phyloP scores from a whole-genome alignment of 2,113 vertebrate genomes.

The Cyprinodon tularosa region DNA sequence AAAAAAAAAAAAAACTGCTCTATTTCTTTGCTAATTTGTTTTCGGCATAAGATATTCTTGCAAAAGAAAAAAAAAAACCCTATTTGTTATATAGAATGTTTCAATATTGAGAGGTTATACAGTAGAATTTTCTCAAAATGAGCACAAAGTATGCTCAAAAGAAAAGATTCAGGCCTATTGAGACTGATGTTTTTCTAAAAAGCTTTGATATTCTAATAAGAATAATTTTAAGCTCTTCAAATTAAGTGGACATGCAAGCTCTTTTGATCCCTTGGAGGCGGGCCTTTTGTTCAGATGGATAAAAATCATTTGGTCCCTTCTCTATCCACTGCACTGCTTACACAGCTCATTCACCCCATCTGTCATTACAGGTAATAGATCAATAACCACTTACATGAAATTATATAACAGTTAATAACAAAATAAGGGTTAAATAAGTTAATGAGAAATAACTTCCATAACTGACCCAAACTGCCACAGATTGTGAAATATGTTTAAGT shows the following conservation, averaged over 20 bases:
- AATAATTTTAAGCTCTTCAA: neutral
- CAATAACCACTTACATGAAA: neutral
- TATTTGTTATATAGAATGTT: neutral
- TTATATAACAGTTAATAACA: neutral
- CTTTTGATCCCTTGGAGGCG: neutral
- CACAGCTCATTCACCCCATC: neutral
- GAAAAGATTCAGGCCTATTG: neutral
- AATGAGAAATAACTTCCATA: neutral
- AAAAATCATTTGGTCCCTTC: neutral
- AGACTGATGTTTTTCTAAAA: neutral
- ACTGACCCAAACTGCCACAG: neutral
- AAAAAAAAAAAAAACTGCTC: neutral
- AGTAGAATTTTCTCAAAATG: neutral
- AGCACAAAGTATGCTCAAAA: neutral
- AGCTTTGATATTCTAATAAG: neutral
- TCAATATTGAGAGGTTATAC: neutral
- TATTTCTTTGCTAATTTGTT: neutral
- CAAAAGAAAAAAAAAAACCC: neutral
- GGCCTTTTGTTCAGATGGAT: neutral
- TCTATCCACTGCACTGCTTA: neutral
- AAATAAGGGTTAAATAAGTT: neutral
- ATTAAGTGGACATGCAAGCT: neutral
- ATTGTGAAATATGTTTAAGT: neutral
- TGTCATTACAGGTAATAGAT: neutral
- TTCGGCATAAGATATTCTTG: neutral